Percentiles rank a stretch among this genome's conserved stretches.
Conservation (phyloP, 2,113 vertebrate species). For the Perccottus glenii region DNA sequence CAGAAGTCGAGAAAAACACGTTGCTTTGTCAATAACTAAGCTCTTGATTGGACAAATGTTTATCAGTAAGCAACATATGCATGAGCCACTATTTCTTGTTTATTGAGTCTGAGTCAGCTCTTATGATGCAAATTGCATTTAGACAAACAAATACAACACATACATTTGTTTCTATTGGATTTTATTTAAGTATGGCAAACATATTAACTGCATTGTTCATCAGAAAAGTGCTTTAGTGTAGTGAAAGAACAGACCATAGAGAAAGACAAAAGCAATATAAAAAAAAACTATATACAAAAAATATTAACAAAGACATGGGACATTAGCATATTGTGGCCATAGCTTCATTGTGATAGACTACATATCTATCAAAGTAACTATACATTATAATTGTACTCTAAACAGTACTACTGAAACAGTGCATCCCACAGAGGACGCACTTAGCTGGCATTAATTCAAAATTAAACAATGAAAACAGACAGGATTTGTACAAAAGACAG, state of each 20-base stretch:
- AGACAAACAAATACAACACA: conserved; percentile 1
- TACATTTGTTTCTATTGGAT: neutral
- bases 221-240: conserved; percentile 86
- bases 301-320: conserved; percentile 8
- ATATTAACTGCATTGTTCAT: conserved; percentile 22
- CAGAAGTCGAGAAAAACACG: conserved; percentile 13
- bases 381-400: conserved; percentile 60
- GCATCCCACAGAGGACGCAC: conserved; percentile 31
- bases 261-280: conserved; percentile 42
- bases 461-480: conserved; percentile 33
- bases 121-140: neutral
- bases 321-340: conserved; percentile 67
- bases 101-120: no score
- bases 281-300: conserved; percentile 16
- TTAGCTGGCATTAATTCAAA: conserved; percentile 43
- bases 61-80: neutral
- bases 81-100: no score
- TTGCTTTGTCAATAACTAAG: no score
- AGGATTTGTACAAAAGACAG: neutral
- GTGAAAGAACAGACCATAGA: conserved; percentile 70
- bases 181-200: conserved; percentile 34
- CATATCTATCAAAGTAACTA: conserved; percentile 46
- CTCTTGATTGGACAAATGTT: neutral
- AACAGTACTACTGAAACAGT: conserved; percentile 66
- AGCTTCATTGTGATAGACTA: conserved; percentile 73